These are phyloP conservation scores for Lemur catta DNA, from an alignment of 2,797 vertebrate genomes.

Conservation along the genomic window DNA sequence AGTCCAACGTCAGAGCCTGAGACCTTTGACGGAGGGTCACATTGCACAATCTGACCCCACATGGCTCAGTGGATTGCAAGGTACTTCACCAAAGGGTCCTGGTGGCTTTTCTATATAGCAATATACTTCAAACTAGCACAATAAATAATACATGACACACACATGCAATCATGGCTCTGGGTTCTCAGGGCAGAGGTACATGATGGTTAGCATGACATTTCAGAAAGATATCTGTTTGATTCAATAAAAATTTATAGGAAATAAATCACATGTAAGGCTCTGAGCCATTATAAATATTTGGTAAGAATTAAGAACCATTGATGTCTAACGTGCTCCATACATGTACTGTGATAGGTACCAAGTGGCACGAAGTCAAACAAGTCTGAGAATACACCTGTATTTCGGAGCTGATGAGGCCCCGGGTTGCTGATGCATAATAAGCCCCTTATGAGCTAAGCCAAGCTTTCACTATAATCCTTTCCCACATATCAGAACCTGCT, in stretches of 20 bases:
- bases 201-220: background rate
- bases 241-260: background rate
- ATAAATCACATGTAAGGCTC: background rate
- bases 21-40: background rate
- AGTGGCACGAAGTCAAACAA: background rate
- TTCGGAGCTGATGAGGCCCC: constrained; percentile 22
- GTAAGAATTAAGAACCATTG: background rate
- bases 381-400: constrained; percentile 49
- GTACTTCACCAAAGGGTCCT: background rate
- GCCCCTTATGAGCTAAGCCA: constrained; percentile 26
- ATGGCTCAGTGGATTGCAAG: background rate
- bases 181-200: background rate
- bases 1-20: background rate
- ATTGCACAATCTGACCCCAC: background rate
- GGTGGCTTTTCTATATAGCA: background rate
- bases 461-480: constrained; percentile 49
- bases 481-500: constrained; percentile 65
- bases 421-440: constrained; percentile 62
- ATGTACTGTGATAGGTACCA: background rate
- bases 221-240: background rate
- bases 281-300: background rate
- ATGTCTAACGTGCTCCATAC: background rate
- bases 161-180: fast-evolving
- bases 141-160: background rate
- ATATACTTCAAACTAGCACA: background rate